These are phyloP conservation scores for Himalopsyche tibetana DNA, from an alignment of 2,888 invertebrate genomes.

Conservation along the genomic window DNA sequence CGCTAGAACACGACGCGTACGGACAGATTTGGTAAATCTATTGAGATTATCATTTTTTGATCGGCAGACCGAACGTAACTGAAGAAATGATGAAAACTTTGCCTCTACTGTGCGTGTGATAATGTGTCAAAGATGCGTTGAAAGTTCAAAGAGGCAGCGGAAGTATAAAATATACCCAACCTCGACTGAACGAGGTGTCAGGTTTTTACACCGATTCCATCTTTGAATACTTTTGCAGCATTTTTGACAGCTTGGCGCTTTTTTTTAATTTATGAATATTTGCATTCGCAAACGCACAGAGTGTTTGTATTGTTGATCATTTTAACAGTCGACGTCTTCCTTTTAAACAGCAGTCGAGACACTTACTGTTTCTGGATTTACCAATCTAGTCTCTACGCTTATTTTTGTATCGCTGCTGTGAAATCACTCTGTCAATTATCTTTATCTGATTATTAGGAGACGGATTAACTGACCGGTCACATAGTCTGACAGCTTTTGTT, in stretches of 20 bases:
- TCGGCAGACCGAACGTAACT: not conserved
- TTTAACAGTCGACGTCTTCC: constrained; percentile 1
- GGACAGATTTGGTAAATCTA: constrained; percentile 8
- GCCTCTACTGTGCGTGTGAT: not conserved
- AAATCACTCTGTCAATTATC: not conserved
- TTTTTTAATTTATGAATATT: constrained; percentile 24
- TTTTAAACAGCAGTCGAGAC: not conserved
- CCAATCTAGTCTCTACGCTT: not conserved
- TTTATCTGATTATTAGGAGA: not conserved
- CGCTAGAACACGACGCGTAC: not conserved
- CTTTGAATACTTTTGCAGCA: not conserved
- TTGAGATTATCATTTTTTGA: not conserved
- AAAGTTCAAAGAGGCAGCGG: not conserved
- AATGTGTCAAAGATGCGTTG: constrained; percentile 1
- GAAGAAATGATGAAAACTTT: not conserved
- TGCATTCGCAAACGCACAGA: constrained; percentile 34
- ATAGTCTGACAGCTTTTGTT: not conserved
- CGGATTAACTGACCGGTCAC: constrained; percentile 9
- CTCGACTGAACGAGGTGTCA: no score
- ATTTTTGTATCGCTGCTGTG: not conserved
- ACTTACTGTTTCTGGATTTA: not conserved
- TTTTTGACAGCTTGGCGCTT: constrained; percentile 38
- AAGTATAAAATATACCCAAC: not conserved
- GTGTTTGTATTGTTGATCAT: constrained; percentile 21
- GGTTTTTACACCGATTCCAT: not conserved